A percentile compares a stretch with the other conserved stretches of the same genome.
These are phyloP conservation scores for Ceratina japonica DNA, from an alignment of 1,140 invertebrate species.

Conservation along the genomic window DNA sequence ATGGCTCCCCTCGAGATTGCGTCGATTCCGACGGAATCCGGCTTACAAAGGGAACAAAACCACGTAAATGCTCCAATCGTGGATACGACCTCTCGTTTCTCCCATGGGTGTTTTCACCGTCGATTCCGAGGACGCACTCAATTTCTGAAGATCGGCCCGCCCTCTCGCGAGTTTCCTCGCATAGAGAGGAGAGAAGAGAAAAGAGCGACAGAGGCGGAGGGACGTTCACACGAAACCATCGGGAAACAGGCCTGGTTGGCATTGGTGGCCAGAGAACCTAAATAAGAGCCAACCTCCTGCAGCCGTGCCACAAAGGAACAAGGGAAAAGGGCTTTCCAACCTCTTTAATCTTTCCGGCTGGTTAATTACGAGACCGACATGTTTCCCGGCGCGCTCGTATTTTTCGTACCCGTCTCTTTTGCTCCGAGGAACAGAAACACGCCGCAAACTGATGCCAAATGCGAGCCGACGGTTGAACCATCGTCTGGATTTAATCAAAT, in stretches of 20 bases:
- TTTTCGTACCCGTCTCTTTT: constrained; percentile 20
- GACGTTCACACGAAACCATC: background rate
- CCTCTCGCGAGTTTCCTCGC: background rate
- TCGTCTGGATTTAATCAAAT: constrained; percentile 37
- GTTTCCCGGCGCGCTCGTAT: constrained; percentile 29
- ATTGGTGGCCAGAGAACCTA: constrained; percentile 19
- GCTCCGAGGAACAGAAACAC: constrained; percentile 24
- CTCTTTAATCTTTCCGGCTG: constrained; percentile 54
- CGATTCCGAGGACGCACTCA: constrained; percentile 37
- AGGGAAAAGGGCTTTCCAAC: constrained; percentile 29
- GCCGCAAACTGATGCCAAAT: constrained; percentile 28
- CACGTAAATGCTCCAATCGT: background rate
- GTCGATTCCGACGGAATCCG: background rate
- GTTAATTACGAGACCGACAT: constrained; percentile 49
- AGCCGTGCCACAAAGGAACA: constrained; percentile 31
- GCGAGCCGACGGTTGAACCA: background rate
- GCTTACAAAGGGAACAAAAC: constrained; percentile 9
- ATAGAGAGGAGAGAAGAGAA: background rate
- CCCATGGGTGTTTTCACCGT: constrained; percentile 1
- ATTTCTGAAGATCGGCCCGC: constrained; percentile 30
- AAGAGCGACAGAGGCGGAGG: background rate
- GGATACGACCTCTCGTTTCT: background rate
- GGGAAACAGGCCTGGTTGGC: background rate
- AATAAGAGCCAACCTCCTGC: constrained; percentile 32
- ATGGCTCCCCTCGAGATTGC: background rate